Base-by-base conservation (phyloP, 2,113 vertebrate genomes). In the Chlorodrepanis virens region DNA sequence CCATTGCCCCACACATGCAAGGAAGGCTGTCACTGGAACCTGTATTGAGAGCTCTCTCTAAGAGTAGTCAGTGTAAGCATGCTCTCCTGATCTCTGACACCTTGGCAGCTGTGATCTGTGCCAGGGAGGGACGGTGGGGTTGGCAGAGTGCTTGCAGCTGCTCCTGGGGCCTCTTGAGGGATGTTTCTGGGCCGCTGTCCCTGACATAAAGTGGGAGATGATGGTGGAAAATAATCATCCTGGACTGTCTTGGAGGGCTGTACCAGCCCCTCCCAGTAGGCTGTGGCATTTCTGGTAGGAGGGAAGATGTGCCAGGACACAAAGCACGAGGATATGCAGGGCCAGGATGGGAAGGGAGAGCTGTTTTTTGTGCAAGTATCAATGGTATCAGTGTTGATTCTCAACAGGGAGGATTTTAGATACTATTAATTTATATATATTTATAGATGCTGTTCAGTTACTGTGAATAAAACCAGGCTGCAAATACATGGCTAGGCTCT, bases 41-140 rank as follows among this genome's bases (percentile, higher is more conserved):
- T 4, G 15, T 25, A 6, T 8, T 20, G 64, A 59, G 37, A 65
- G 13, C 5, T 47, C 6, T 78, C 35, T 60, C 33, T 15, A 5
- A 14, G 70, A 39, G 20, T 4, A 19, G 0, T 39, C 47, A 11
- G 37, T 11, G 9, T 11, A 39, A 22, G 70, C 0, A 0, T 7
- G 7, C 14, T 49, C 37, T 39, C n/a, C 39, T 24, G 64, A 24
- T 3, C 12, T 14, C 10, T 53, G 64, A 21, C 10, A 18, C 54
- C 10, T 15, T 13, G n/a, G 2, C 1, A 1, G 33, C 44, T 39
- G 7, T 7, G 13, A 11, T n/a, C 49, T 9, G 18, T 4, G 9
- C 0, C 0, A 59, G 10, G 18, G 5, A 68, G 19, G 28, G 39
- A n/a, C 0, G 0, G 5, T 6, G 14, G 1, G 0, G 8, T 0